A percentile compares a stretch with the other conserved stretches of the same genome.
These are phyloP conservation scores for Antheraea assamensis DNA, from an alignment of 2,888 invertebrate genomes.

Conservation along the genomic window DNA sequence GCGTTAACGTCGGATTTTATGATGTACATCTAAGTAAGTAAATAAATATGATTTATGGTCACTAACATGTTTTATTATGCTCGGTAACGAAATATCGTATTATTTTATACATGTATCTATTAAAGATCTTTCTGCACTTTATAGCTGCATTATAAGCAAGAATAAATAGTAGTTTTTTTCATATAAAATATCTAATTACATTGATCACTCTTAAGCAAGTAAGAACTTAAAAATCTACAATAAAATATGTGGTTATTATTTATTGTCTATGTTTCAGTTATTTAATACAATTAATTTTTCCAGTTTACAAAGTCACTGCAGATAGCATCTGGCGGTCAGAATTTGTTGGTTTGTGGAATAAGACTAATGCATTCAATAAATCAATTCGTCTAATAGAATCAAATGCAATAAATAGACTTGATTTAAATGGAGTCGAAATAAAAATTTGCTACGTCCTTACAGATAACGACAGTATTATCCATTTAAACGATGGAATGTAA, in stretches of 20 bases:
- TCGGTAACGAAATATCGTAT: neutral
- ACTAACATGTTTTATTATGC: neutral
- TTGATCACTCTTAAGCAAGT: neutral
- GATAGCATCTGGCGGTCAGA: conserved; percentile 53
- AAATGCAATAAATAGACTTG: conserved; percentile 63
- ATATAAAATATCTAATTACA: neutral
- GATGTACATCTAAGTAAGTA: conserved; percentile 55
- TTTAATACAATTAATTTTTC: conserved; percentile 31
- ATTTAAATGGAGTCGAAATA: conserved; percentile 72
- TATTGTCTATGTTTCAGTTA: neutral
- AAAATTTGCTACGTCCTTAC: conserved; percentile 83
- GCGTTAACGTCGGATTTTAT: conserved; percentile 32
- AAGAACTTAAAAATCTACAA: neutral
- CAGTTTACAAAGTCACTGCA: conserved; percentile 64
- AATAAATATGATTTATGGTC: neutral
- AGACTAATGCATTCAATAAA: conserved; percentile 43
- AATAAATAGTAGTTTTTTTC: neutral
- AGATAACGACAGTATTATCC: conserved; percentile 81
- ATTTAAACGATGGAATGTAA: conserved; percentile 83
- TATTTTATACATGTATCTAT: neutral
- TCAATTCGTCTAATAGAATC: conserved; percentile 38
- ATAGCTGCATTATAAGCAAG: neutral
- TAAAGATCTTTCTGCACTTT: neutral
- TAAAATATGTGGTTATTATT: neutral
- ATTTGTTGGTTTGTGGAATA: conserved; percentile 57